These are phyloP conservation scores for Bilobella aurantiaca DNA, from an alignment of 1,140 invertebrate species.

Conservation along the genomic window DNA sequence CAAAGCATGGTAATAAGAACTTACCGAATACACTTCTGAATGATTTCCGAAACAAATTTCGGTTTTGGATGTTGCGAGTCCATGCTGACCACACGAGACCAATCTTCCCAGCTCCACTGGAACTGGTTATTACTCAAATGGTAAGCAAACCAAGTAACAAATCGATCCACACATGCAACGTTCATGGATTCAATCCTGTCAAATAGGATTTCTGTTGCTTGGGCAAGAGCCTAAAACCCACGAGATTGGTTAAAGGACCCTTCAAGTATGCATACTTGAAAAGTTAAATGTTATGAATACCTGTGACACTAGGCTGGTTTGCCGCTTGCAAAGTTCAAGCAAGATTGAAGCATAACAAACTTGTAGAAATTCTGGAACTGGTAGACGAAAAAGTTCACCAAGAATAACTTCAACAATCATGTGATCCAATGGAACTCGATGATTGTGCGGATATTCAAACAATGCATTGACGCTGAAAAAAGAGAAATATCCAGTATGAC, in stretches of 20 bases:
- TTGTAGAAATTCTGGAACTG: constrained; percentile 74
- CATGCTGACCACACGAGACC: constrained; percentile 67
- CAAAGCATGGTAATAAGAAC: not conserved
- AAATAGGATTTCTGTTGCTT: constrained; percentile 94
- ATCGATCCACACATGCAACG: constrained; percentile 88
- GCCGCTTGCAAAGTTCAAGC: constrained; percentile 93
- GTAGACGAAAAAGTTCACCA: constrained; percentile 85
- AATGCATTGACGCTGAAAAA: constrained; percentile 65
- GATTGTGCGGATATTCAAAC: constrained; percentile 83
- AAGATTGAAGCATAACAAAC: constrained; percentile 90
- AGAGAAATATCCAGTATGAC: not conserved
- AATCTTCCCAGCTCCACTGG: constrained; percentile 96
- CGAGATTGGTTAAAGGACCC: constrained; percentile 2
- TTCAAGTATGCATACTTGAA: too few relatives aligned
- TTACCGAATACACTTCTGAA: constrained; percentile 79
- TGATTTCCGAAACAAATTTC: constrained; percentile 89
- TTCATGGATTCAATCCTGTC: constrained; percentile 95
- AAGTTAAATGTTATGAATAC: constrained; percentile 45
- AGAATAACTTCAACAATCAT: constrained; percentile 97
- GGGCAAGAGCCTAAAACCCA: constrained; percentile 61
- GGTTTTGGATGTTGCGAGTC: constrained; percentile 84
- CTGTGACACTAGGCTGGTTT: constrained; percentile 93
- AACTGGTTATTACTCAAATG: constrained; percentile 99
- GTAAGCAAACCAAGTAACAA: constrained; percentile 96
- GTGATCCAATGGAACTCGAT: constrained; percentile 92